Percentiles rank a stretch among this genome's conserved stretches.
Conservation (phyloP, 2,113 vertebrate genomes). For the Heterochromis multidens region DNA sequence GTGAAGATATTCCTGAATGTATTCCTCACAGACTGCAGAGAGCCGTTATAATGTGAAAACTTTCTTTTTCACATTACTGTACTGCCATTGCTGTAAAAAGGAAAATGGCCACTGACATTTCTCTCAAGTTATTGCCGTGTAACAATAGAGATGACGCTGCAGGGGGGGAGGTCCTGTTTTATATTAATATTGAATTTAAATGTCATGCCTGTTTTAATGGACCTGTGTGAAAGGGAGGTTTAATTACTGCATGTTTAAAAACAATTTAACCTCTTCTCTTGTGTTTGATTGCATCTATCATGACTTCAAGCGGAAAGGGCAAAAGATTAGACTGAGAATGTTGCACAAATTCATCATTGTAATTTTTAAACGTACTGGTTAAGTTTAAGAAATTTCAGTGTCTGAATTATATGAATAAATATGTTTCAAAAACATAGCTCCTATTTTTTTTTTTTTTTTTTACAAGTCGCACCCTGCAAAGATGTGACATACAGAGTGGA, state of each 20-base stretch:
- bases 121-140: neutral
- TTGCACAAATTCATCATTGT: neutral
- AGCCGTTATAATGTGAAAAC: no score
- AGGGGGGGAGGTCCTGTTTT: no score
- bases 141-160: neutral
- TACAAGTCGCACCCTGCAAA: neutral
- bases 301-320: neutral
- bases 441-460: no score
- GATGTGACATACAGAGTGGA: neutral
- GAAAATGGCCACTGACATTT: neutral
- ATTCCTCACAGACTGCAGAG: conserved; percentile 64
- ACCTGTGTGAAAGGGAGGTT: fast-evolving
- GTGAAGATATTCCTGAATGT: conserved; percentile 63
- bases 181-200: neutral
- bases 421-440: no score
- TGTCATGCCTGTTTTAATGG: neutral
- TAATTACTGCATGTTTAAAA: neutral
- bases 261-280: neutral
- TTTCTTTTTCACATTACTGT: neutral
- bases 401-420: no score
- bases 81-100: neutral
- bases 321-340: neutral
- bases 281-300: neutral
- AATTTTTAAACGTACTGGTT: neutral
- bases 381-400: no score